Base-by-base conservation (phyloP, 2,888 invertebrate genomes). In the Leptinotarsa haldemani region DNA sequence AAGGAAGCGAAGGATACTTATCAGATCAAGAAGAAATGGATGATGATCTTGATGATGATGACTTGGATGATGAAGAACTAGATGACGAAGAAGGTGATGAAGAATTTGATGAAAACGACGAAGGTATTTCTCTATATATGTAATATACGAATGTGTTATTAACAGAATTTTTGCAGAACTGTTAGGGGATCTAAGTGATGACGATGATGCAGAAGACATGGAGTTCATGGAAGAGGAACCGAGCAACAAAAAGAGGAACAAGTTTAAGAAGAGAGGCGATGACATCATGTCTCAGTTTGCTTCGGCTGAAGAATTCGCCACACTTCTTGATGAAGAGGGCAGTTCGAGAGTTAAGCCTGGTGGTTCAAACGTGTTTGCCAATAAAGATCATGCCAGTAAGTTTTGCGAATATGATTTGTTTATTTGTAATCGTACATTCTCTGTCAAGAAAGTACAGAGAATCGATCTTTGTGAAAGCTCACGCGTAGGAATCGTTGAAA, bases 271-370 rank as follows among this genome's bases (percentile, higher is more conserved):
- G 22, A 71, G 47, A 12, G 56, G 30, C 63, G 80, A 79, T n/a
- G 91, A 92, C 80, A 88, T 92, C 63, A 89, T 90, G 58, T 91
- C 92, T 0, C 84, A 95, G 50, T 96, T 96, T 88, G 94, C 95
- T 3, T 94, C 95, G 0, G 95, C 95, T 0, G 96, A 96, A 86
- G 93, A 97, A 87, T 97, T 97, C 88, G 93, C 97, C 0, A 93
- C 94, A 63, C 89, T 97, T 80, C 88, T 98, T 69, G 97, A 97
- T 87, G 95, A 96, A 74, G 94, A 94, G 65, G 94, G 94, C 0
- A 90, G 91, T 65, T 90, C 91, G 4, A 87, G 86, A 77, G 76
- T 84, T 13, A 89, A 88, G 77, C 89, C 90, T 66, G 93, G 92
- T 22, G 92, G 94, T 20, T 92, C 93, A 65, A 91, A 92, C 85